phyloP scores from a whole-genome alignment of 2,888 invertebrate species.

The Hololepta plana region DNA sequence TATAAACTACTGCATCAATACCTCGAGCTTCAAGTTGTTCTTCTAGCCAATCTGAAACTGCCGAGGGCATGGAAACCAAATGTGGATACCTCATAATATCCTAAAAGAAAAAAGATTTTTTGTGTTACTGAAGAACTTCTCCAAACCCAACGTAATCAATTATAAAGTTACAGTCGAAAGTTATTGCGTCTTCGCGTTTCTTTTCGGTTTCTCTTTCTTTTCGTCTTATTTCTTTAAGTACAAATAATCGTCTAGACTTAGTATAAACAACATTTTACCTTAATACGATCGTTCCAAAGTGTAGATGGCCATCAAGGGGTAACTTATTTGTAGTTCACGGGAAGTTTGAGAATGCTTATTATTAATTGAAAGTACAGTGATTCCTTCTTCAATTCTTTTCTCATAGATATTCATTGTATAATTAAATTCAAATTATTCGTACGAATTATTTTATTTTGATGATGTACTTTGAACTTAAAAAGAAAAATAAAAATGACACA shows the following conservation, averaged over 20 bases:
- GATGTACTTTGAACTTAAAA: too few relatives aligned
- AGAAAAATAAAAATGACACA: conserved; percentile 11
- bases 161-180: too few relatives aligned
- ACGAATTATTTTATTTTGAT: too few relatives aligned
- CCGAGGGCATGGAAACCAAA: conserved; percentile 40
- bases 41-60: conserved; percentile 58
- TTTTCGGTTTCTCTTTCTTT: not conserved
- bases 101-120: conserved; percentile 13
- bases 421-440: conserved; percentile 9
- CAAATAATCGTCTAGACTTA: conserved; percentile 5
- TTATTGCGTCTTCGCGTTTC: too few relatives aligned
- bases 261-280: conserved; percentile 12
- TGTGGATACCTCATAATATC: conserved; percentile 41
- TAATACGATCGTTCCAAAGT: conserved; percentile 15
- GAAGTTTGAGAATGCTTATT: conserved; percentile 14
- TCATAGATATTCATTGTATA: conserved; percentile 14
- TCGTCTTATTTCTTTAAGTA: not conserved
- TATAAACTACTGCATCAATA: conserved; percentile 50
- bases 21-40: conserved; percentile 57
- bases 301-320: conserved; percentile 16
- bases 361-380: conserved; percentile 14
- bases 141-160: not conserved
- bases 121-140: not conserved
- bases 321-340: conserved; percentile 14
- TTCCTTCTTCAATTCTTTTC: conserved; percentile 9